These are phyloP conservation scores for Anguilla rostrata DNA, from an alignment of 2,113 vertebrate genomes.

Conservation along the genomic window DNA sequence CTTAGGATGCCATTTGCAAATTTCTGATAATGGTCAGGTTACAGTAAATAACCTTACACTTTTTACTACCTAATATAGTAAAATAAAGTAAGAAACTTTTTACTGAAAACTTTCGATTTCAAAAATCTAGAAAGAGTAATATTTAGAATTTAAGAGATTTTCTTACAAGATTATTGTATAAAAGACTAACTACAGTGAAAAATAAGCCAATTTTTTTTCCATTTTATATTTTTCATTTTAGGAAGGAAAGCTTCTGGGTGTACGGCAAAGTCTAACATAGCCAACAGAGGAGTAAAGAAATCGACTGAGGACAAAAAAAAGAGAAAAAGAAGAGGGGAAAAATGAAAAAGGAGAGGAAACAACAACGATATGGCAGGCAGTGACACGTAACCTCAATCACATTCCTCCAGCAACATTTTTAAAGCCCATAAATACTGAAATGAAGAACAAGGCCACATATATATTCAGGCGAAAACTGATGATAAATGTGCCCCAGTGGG, in stretches of 20 bases:
- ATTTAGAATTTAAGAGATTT: slow-evolving; percentile 99
- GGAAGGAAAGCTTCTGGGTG: slow-evolving; percentile 96
- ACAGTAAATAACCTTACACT: slow-evolving; percentile 97
- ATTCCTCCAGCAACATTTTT: slow-evolving; percentile 81
- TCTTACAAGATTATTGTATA: slow-evolving; percentile 99
- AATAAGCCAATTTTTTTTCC: slow-evolving; percentile 91
- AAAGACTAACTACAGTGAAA: slow-evolving; percentile 99
- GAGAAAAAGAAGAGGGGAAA: slow-evolving; percentile 36
- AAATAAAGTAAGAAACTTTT: slow-evolving; percentile 99
- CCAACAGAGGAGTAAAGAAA: slow-evolving; percentile 85
- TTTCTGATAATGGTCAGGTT: slow-evolving; percentile 93
- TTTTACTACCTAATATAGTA: slow-evolving; percentile 99
- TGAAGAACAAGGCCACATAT: slow-evolving; percentile 89
- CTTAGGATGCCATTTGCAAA: slow-evolving; percentile 88
- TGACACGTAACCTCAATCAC: slow-evolving; percentile 76
- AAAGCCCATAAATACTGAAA: slow-evolving; percentile 89
- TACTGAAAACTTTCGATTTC: slow-evolving; percentile 99
- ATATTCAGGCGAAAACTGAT: slow-evolving; percentile 68
- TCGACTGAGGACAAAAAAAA: slow-evolving; percentile 50
- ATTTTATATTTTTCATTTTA: slow-evolving; percentile 79
- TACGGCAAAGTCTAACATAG: slow-evolving; percentile 94
- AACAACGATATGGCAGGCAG: slow-evolving; percentile 72
- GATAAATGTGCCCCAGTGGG: slow-evolving; percentile 49
- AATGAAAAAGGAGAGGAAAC: background rate
- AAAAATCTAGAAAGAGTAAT: slow-evolving; percentile 99